A percentile compares a stretch with the other conserved stretches of the same genome.
phyloP scores from a whole-genome alignment of 2,797 vertebrate genomes.

The Schizopygopsis pylzovi region DNA sequence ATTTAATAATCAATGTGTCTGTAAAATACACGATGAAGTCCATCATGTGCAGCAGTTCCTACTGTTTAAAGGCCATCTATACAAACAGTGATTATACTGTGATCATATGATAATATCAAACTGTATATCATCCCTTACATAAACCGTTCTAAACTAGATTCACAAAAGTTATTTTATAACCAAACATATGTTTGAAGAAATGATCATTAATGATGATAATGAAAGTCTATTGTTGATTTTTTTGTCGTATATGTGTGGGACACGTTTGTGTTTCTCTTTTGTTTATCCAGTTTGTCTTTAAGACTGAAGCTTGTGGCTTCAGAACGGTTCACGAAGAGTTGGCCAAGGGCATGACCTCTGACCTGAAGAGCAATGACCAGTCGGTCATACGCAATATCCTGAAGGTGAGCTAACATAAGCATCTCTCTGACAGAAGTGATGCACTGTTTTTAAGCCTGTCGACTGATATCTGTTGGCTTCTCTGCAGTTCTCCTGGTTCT shows the following conservation, averaged over 20 bases:
- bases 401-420: conserved; percentile 79
- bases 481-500: conserved; percentile 96
- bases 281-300: conserved; percentile 88
- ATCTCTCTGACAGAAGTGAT: background rate
- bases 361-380: conserved; percentile 93
- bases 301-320: conserved; percentile 86
- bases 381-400: conserved; percentile 87
- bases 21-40: too few relatives aligned
- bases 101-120: background rate
- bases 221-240: too few relatives aligned
- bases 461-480: background rate
- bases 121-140: background rate
- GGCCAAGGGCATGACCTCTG: conserved; percentile 89
- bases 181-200: background rate
- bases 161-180: background rate
- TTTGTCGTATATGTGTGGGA: too few relatives aligned
- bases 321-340: conserved; percentile 94
- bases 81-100: background rate
- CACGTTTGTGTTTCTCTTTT: background rate
- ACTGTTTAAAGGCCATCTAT: background rate
- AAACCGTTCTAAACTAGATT: background rate
- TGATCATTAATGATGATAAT: background rate
- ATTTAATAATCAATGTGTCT: too few relatives aligned
- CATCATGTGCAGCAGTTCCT: too few relatives aligned
- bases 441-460: background rate